Conservation (phyloP, 1,140 invertebrate species). For the Sipha flava region DNA sequence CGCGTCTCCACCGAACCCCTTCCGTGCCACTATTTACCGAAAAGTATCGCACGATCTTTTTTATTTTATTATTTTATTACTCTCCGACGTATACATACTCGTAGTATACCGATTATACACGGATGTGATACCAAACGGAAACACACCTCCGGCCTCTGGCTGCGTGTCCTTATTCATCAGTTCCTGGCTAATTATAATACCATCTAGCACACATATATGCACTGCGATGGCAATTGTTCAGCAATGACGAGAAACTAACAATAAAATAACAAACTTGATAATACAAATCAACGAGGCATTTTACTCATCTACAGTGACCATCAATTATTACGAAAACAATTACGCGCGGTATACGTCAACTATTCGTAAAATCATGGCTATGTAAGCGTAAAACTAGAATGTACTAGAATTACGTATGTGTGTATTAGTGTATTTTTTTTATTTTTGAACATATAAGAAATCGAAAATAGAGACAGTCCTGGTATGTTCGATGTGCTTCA, state of each 20-base stretch:
- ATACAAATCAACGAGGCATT: neutral
- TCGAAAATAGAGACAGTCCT: neutral
- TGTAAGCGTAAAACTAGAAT: too few species aligned
- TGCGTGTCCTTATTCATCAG: conserved; percentile 30
- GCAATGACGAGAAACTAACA: conserved; percentile 6
- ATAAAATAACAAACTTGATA: conserved; percentile 14
- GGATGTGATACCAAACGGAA: conserved; percentile 29
- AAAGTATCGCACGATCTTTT: conserved; percentile 12
- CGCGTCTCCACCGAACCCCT: conserved; percentile 15
- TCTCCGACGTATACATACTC: neutral
- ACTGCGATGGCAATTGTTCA: conserved; percentile 1
- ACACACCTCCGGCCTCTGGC: conserved; percentile 10
- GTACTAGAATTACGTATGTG: too few species aligned
- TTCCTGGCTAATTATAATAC: conserved; percentile 31
- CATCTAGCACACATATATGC: conserved; percentile 1
- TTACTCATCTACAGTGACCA: neutral
- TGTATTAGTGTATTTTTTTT: too few species aligned
- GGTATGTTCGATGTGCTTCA: neutral
- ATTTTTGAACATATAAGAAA: neutral
- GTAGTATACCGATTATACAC: conserved; percentile 19
- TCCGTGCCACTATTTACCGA: neutral
- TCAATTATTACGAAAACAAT: neutral
- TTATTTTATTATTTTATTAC: neutral
- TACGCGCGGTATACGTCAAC: neutral
- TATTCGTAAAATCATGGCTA: neutral